Evolutionary conservation across 2,888 invertebrate genomes (phyloP), one percentile per base, ranked within the genome.

Genomic region (Drosophila austrosaltans): DNA sequence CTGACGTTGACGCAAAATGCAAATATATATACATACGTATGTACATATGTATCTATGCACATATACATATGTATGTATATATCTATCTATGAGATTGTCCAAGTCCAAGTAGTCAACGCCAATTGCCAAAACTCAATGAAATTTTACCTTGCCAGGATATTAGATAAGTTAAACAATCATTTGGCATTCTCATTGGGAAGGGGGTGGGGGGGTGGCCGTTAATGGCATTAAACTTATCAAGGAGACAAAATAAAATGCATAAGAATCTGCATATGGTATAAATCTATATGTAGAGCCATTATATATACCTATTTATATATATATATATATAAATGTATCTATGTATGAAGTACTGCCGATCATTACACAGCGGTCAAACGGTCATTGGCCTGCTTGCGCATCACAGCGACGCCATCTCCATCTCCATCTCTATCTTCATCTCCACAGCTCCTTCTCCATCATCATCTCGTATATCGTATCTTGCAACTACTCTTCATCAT

Each of bases 301-400:
- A 30, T 30, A 30, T 28, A 8, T 36, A 36, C 36, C 22, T 16
- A 12, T 40, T 6, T 54, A 6, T 42, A n/a, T 61, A 7, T 44
- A 16, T 48, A n/a, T 7, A 5, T 56, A 40, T 56, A 60, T 28
- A 22, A 10, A 48, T 48, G 10, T 25, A 25, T 48, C 48, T 48
- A 48, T 25, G 22, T 48, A 48, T 48, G 48, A 6, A 48, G 61
- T 61, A 58, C 39, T 40, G 57, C 32, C 28, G 81, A 83, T 83
- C 83, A 83, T 85, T 78, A 81, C 75, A 73, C 87, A 86, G 87
- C 87, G 87, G 87, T 87, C 87, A 87, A 86, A 84, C 84, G 87
- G 87, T 87, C 87, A 84, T 82, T 87, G 87, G 82, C 87, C 86
- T 86, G 77, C 72, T 78, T 77, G 77, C 58, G 75, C 68, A 62